Evolutionary conservation across 1,140 invertebrate genomes (phyloP).

Genomic region (Trachymyrmex cornetzi): DNA sequence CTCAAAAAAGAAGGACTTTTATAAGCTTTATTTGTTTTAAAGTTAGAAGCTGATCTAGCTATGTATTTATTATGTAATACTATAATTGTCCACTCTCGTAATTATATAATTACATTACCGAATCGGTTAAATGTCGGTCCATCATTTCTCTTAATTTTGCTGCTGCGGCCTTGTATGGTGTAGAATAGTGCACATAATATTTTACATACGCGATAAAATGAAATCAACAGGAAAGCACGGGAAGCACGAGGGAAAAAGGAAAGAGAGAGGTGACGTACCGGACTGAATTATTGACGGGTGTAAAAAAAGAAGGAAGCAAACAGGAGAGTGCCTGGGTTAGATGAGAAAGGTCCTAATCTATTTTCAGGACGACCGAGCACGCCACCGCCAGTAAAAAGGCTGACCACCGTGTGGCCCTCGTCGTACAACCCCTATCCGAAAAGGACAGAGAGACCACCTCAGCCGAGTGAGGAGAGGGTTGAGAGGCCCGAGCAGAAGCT

Average conservation of each 20-base stretch:
- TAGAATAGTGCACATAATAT: slow-evolving; percentile 74
- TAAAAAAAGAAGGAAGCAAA: slow-evolving; percentile 18
- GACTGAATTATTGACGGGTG: slow-evolving; percentile 48
- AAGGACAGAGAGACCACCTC: slow-evolving; percentile 82
- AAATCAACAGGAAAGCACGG: background rate
- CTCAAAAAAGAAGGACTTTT: background rate
- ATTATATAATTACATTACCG: slow-evolving; percentile 5
- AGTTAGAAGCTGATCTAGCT: background rate
- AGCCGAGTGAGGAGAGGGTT: slow-evolving; percentile 79
- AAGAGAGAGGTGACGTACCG: background rate
- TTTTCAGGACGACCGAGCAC: slow-evolving; percentile 84
- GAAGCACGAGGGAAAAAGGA: slow-evolving; percentile 10
- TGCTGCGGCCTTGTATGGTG: slow-evolving; percentile 73
- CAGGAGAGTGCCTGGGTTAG: slow-evolving; percentile 75
- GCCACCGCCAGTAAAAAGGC: slow-evolving; percentile 80
- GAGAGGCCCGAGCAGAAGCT: slow-evolving; percentile 82
- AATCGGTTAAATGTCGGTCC: background rate
- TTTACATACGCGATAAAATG: slow-evolving; percentile 41
- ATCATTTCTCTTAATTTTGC: background rate
- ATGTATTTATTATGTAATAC: background rate
- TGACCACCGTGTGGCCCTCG: slow-evolving; percentile 82
- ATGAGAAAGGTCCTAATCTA: slow-evolving; percentile 84
- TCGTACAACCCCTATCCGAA: slow-evolving; percentile 83
- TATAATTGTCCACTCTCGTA: background rate
- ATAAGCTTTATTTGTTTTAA: background rate